A percentile compares a stretch with the other conserved stretches of the same genome.
These are phyloP conservation scores for Gallinago stenura DNA, from an alignment of 2,797 vertebrate species.

Conservation along the genomic window DNA sequence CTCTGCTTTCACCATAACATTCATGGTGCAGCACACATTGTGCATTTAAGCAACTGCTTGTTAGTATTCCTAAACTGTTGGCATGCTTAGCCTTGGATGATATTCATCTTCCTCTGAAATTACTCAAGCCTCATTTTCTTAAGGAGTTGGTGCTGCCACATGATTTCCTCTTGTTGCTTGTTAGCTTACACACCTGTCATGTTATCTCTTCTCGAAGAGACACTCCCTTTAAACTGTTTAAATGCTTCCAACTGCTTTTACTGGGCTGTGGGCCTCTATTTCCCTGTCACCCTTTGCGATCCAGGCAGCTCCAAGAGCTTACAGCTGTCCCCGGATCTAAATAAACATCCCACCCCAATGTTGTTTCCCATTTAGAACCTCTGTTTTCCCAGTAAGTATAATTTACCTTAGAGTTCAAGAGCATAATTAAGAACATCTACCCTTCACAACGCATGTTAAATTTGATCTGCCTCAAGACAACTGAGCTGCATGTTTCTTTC, in stretches of 20 bases:
- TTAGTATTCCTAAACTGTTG: not conserved
- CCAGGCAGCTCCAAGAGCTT: not conserved
- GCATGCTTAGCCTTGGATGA: not conserved
- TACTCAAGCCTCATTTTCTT: not conserved
- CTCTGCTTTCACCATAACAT: not conserved
- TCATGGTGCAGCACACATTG: fast-evolving
- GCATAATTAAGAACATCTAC: not conserved
- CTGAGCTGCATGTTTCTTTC: not conserved
- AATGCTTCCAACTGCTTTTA: not conserved
- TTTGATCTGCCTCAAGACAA: not conserved
- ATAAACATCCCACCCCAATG: not conserved
- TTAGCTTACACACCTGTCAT: not conserved
- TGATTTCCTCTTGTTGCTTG: not conserved
- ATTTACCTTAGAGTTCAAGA: not conserved
- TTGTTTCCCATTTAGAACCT: not conserved
- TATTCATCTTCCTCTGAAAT: not conserved
- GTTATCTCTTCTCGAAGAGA: not conserved
- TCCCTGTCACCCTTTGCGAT: not conserved
- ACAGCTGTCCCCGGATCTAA: not conserved
- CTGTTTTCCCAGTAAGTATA: not conserved
- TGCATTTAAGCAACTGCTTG: not conserved
- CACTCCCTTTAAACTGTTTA: not conserved
- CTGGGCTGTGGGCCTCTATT: not conserved
- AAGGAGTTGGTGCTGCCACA: not conserved
- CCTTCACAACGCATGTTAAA: not conserved